Evolutionary conservation across 2,113 vertebrate species (phyloP), one percentile per base, ranked within the genome.

Genomic region (Romanogobio albipinnatus): DNA sequence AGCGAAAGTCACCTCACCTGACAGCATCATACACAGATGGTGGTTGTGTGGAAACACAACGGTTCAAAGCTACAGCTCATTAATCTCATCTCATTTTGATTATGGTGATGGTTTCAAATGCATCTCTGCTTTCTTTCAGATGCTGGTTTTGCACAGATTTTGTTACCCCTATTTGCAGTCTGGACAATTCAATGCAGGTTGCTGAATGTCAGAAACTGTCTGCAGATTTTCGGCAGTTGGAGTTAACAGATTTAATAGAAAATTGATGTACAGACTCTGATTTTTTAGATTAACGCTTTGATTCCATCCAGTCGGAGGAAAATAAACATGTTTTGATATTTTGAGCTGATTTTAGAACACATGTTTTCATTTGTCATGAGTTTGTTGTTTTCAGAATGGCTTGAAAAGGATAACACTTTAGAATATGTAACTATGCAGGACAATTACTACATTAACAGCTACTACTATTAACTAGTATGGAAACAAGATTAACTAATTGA

Each of bases 1-100:
- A 9, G 26, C 29, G n/a, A 77, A 81, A 68, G 39, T 33, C 82
- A 61, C 81, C 76, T 81, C 24, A 26, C 26, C 13, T 76, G 77
- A 87, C 49, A 70, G 49, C 49, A 39, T 74, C 43, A 13, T n/a
- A 61, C 8, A 15, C 68, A 70, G 78, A 39, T 9, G 22, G 43
- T 51, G 58, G 22, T 33, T 49, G 51, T 47, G 61, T 43, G 7
- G 8, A 80, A 87, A 64, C 33, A 74, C 22, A 47, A 47, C 29
- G 10, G 58, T 53, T 64, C 43, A 84, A 84, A 58, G 76, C 56
- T 81, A 47, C 29, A 84, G 36, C 77, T 75, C 70, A 81, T 75
- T 85, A 81, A 81, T 85, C 29, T 81, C 22, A 51, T 51, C 43
- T 64, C 3, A 24, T 75, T 81, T 81, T 66, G 56, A 74, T 85